phyloP scores from a whole-genome alignment of 2,888 invertebrate genomes.

The Ferdinandea cuprea region DNA sequence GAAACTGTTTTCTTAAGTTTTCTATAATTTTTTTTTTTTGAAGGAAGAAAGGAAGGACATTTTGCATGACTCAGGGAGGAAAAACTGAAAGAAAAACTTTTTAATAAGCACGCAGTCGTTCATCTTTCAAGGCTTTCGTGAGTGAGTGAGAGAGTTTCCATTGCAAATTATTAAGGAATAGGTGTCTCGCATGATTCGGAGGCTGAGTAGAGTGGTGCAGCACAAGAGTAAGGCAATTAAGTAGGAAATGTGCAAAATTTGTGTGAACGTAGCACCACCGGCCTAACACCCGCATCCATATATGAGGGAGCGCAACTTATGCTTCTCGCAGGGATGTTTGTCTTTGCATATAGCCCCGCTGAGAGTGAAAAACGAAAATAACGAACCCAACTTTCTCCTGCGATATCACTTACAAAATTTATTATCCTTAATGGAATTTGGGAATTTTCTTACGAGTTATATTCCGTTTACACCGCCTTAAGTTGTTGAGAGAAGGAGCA shows the following conservation, averaged over 20 bases:
- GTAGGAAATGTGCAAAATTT: conserved; percentile 27
- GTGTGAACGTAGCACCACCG: conserved; percentile 1
- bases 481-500: conserved; percentile 43
- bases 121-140: conserved; percentile 10
- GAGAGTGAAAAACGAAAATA: no score
- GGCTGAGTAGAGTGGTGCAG: conserved; percentile 1
- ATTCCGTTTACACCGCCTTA: conserved; percentile 57
- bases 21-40: background rate
- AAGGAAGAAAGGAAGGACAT: conserved; percentile 5
- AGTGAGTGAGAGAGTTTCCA: conserved; percentile 11
- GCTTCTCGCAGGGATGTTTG: background rate
- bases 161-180: conserved; percentile 50
- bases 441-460: conserved; percentile 79
- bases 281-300: background rate
- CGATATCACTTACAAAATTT: conserved; percentile 80
- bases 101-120: conserved; percentile 45
- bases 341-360: background rate
- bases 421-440: conserved; percentile 81
- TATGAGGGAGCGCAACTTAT: conserved; percentile 23
- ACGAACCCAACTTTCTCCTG: conserved; percentile 72
- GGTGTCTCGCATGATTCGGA: conserved; percentile 36
- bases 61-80: conserved; percentile 18
- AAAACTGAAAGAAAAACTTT: conserved; percentile 35
- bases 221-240: conserved; percentile 52
- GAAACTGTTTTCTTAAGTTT: background rate